A percentile compares a stretch with the other conserved stretches of the same genome.
Evolutionary conservation across 1,140 invertebrate genomes (phyloP).

Genomic region (Cyrtorhinus lividipennis): DNA sequence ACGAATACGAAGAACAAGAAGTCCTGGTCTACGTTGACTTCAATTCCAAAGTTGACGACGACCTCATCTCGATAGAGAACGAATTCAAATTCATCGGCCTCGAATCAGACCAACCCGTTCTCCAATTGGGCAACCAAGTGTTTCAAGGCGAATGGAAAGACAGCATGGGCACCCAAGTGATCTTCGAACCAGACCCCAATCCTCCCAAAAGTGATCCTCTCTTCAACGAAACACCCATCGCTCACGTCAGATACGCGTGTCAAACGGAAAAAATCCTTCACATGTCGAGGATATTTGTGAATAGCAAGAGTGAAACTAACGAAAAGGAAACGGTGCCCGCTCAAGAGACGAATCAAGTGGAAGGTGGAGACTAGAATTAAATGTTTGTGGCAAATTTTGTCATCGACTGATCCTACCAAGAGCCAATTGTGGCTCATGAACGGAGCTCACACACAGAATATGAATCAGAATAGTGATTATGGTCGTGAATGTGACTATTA

Average conservation of each 20-base stretch:
- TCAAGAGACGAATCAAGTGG: no score
- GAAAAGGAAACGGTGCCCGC: neutral
- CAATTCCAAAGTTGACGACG: slow-evolving; percentile 20
- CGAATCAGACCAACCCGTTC: slow-evolving; percentile 23
- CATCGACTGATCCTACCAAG: no score
- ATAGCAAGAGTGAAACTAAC: slow-evolving; percentile 15
- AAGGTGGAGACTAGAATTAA: no score
- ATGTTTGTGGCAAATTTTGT: no score
- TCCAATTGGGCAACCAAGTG: slow-evolving; percentile 23
- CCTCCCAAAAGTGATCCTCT: slow-evolving; percentile 14
- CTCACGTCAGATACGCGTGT: slow-evolving; percentile 18
- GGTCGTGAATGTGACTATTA: no score
- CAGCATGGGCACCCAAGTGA: slow-evolving; percentile 23
- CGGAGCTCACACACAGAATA: no score
- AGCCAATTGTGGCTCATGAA: no score
- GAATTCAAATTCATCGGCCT: slow-evolving; percentile 23
- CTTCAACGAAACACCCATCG: slow-evolving; percentile 17
- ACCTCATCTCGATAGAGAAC: slow-evolving; percentile 15
- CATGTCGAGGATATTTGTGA: slow-evolving; percentile 24
- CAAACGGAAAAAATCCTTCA: slow-evolving; percentile 23
- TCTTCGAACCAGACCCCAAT: slow-evolving; percentile 20
- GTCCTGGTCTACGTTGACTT: slow-evolving; percentile 24
- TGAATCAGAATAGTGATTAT: no score
- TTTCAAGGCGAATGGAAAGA: slow-evolving; percentile 24
- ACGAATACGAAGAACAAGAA: slow-evolving; percentile 23